A percentile compares a stretch with the other conserved stretches of the same genome.
phyloP scores from a whole-genome alignment of 2,888 invertebrate genomes.

The Drepana falcataria region DNA sequence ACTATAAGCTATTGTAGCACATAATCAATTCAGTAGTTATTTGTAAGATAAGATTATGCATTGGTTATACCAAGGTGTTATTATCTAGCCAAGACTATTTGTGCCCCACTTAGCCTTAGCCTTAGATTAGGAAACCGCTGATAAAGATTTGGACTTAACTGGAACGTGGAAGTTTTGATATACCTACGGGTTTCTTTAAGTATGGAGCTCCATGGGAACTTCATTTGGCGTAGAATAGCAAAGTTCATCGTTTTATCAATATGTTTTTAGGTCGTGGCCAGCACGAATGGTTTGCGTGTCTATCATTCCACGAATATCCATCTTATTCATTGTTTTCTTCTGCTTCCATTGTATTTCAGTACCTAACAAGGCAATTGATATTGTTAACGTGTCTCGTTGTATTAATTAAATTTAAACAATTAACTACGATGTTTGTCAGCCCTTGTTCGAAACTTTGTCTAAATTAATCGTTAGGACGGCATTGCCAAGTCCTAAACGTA shows the following conservation, averaged over 20 bases:
- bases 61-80: slow-evolving; percentile 9
- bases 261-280: slow-evolving; percentile 47
- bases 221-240: slow-evolving; percentile 25
- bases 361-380: too few relatives aligned
- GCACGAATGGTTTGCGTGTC: slow-evolving; percentile 37
- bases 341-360: slow-evolving; percentile 6
- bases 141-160: slow-evolving; percentile 10
- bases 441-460: too few relatives aligned
- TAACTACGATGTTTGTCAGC: too few relatives aligned
- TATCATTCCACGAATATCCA: slow-evolving; percentile 22
- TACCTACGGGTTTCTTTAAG: not conserved
- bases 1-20: not conserved
- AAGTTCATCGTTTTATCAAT: slow-evolving; percentile 43
- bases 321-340: slow-evolving; percentile 25
- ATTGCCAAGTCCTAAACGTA: slow-evolving; percentile 34
- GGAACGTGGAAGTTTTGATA: not conserved
- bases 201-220: slow-evolving; percentile 17
- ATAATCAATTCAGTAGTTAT: slow-evolving; percentile 5
- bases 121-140: slow-evolving; percentile 13
- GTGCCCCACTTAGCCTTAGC: slow-evolving; percentile 26
- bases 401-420: slow-evolving; percentile 7
- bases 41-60: slow-evolving; percentile 28
- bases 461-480: too few relatives aligned
- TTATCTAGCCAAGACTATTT: slow-evolving; percentile 28
- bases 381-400: slow-evolving; percentile 5